Evolutionary conservation across 2,113 vertebrate species (phyloP), one percentile per base, ranked within the genome.

Genomic region (Aythya baeri): DNA sequence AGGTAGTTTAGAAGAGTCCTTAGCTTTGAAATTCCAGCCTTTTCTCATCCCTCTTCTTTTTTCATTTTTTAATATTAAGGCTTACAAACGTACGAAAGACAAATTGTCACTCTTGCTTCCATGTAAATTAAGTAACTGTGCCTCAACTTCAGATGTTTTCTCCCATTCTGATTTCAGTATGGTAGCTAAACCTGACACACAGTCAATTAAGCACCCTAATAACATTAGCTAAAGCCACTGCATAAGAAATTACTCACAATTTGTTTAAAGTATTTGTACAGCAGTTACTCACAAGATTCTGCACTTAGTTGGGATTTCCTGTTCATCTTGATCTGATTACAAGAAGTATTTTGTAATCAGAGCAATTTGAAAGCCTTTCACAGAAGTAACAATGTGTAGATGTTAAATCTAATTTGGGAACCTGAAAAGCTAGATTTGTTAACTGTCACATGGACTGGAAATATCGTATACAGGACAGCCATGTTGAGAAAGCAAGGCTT

Each of bases 301-400:
- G 85, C 93, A 92, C 87, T 94, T 93, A 66, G 38, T 59, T 94
- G 67, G 71, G 67, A 93, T 93, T 95, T 96, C 93, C 89, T 96
- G 79, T 94, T 86, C 87, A 88, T 86, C 68, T 89, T 71, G 72
- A 96, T 97, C 89, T 95, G 89, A 96, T 96, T 96, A 96, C 72
- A 95, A 91, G 55, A 41, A 91, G 78, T 70, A 73, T 91, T 92
- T 78, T 76, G 38, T 44, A 95, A 96, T 94, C 91, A 95, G 52
- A 52, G 75, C 78, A 89, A 95, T 89, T 4, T 76, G 55, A 95
- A 88, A 89, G 82, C 76, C 92, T 95, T 96, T 93, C 75, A 74
- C 29, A 32, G 41, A 85, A 83, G n/a, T 36, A 91, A 77, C 21
- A 78, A 82, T 59, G 82, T 67, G 25, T 80, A 66, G 22, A 70